phyloP scores from a whole-genome alignment of 2,113 vertebrate genomes.

The Erythrocercus mccallii region DNA sequence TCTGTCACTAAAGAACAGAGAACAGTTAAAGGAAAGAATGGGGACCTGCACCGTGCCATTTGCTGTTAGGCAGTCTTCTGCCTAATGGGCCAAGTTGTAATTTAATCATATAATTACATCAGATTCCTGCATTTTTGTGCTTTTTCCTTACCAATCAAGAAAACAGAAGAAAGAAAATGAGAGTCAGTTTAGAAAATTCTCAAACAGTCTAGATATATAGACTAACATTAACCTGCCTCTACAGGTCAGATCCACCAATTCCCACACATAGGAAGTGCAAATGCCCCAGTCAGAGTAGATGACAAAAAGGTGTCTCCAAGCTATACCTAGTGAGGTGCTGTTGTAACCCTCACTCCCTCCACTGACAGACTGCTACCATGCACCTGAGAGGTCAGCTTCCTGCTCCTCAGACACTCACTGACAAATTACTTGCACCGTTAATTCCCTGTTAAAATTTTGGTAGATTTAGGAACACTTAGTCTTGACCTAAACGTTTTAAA shows the following conservation, averaged over 20 bases:
- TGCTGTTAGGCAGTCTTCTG: not conserved
- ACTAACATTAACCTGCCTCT: not conserved
- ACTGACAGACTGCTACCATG: not conserved
- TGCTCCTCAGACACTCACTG: not conserved
- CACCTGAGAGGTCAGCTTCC: not conserved
- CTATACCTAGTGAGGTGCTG: not conserved
- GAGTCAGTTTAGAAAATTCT: not conserved
- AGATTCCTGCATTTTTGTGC: not conserved
- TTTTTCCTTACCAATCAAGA: not conserved
- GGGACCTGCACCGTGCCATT: not conserved
- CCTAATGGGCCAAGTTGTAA: not conserved
- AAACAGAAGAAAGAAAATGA: not conserved
- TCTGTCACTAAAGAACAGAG: not conserved
- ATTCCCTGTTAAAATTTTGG: not conserved
- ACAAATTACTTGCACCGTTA: not conserved
- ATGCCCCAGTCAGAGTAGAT: too few relatives aligned
- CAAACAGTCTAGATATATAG: not conserved
- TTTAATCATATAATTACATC: not conserved
- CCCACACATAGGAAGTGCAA: conserved; percentile 36
- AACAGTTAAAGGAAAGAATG: not conserved
- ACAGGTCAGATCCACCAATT: conserved; percentile 45
- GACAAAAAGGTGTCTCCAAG: not conserved
- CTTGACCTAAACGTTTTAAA: not conserved
- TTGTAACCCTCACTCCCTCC: not conserved
- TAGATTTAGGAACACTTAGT: not conserved